Conservation (phyloP, 2,113 vertebrate species). For the Neotragus pygmaeus region DNA sequence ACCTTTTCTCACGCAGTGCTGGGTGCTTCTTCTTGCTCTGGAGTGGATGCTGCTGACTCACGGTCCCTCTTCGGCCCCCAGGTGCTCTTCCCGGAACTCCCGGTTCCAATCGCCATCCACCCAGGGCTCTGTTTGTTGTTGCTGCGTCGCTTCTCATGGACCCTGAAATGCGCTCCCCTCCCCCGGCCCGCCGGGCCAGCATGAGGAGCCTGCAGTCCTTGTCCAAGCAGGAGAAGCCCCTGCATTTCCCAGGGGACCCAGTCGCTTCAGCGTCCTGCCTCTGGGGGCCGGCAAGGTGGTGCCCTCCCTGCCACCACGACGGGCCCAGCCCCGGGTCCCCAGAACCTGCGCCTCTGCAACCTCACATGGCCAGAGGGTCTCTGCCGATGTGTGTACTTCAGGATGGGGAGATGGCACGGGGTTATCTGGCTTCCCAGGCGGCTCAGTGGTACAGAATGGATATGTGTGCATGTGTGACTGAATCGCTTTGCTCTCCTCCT, state of each 20-base stretch:
- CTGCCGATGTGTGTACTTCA: neutral
- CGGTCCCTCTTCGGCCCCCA: slow-evolving; percentile 45
- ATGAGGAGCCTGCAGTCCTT: neutral
- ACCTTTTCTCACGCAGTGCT: slow-evolving; percentile 35
- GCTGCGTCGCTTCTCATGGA: neutral
- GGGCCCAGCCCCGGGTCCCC: neutral
- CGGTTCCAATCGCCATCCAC: slow-evolving; percentile 54
- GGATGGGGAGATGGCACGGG: neutral
- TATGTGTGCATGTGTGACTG: neutral
- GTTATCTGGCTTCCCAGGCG: neutral
- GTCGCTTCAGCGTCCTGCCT: neutral
- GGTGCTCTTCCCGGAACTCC: slow-evolving; percentile 39
- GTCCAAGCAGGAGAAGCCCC: neutral
- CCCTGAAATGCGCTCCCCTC: neutral
- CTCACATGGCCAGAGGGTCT: neutral
- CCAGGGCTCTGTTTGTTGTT: neutral
- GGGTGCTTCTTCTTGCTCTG: slow-evolving; percentile 60
- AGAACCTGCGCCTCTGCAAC: neutral
- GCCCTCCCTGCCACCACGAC: no score
- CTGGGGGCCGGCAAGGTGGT: rapidly evolving
- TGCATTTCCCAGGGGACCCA: neutral
- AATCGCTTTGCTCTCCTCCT: neutral
- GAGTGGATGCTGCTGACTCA: slow-evolving; percentile 70
- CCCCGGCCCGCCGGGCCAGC: rapidly evolving
- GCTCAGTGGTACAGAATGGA: neutral